A percentile compares a stretch with the other conserved stretches of the same genome.
These are phyloP conservation scores for Noctua fimbriata DNA, from an alignment of 2,888 invertebrate genomes.

Conservation along the genomic window DNA sequence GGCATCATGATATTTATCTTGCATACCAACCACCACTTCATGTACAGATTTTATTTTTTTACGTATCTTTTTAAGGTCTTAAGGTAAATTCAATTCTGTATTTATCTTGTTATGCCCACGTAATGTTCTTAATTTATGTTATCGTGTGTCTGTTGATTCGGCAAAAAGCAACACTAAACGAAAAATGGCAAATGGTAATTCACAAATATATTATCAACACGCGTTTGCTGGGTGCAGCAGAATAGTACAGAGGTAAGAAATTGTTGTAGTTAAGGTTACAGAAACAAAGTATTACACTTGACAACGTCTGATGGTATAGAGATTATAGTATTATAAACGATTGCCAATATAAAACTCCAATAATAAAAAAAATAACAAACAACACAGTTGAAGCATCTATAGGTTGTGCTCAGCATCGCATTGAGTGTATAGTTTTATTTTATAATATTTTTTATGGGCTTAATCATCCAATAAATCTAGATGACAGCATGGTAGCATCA, in stretches of 20 bases:
- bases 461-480: conserved; percentile 45
- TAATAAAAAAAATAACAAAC: neutral
- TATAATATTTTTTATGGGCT: conserved; percentile 42
- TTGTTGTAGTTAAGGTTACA: neutral
- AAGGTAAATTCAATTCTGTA: conserved; percentile 27
- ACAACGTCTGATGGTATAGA: neutral
- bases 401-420: neutral
- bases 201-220: conserved; percentile 18
- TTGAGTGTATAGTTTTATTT: conserved; percentile 26
- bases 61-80: conserved; percentile 25
- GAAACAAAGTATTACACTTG: conserved; percentile 23
- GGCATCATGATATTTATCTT: conserved; percentile 53
- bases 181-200: conserved; percentile 17
- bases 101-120: conserved; percentile 11
- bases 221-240: neutral
- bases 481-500: conserved; percentile 64
- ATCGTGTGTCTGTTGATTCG: conserved; percentile 4
- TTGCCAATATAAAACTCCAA: conserved; percentile 3
- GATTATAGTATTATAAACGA: neutral
- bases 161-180: conserved; percentile 25
- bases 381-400: conserved; percentile 7
- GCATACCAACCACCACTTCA: conserved; percentile 50
- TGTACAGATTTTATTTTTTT: conserved; percentile 24
- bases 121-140: conserved; percentile 30
- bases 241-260: conserved; percentile 16